Conservation (phyloP, 2,113 vertebrate genomes). For the Chunga burmeisteri region DNA sequence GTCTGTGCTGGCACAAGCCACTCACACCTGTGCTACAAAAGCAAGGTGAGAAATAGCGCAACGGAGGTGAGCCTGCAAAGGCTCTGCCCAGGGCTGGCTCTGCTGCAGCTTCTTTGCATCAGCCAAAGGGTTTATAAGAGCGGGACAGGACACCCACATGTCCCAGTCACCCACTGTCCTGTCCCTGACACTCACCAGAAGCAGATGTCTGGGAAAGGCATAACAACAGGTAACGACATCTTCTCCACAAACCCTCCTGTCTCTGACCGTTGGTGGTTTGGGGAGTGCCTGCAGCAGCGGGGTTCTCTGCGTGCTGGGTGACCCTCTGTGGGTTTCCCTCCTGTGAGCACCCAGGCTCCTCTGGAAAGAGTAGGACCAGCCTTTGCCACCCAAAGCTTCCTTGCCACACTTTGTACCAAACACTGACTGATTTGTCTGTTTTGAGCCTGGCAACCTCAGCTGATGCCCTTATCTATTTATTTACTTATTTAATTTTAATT, state of each 20-base stretch:
- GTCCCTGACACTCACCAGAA: not conserved
- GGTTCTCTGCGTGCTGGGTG: not conserved
- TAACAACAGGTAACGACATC: not conserved
- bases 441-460: not conserved
- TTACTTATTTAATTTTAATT: not conserved
- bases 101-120: not conserved
- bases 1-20: not conserved
- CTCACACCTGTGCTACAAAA: not conserved
- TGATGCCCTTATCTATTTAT: not conserved
- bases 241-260: not conserved
- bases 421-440: not conserved
- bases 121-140: accelerated
- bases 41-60: not conserved
- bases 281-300: not conserved
- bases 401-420: not conserved
- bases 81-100: not conserved
- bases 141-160: accelerated
- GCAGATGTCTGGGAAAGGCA: not conserved
- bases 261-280: not conserved
- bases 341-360: not conserved
- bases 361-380: not conserved
- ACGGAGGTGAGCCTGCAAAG: not conserved
- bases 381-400: not conserved
- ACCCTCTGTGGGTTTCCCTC: not conserved
- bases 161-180: not conserved